Conservation (phyloP, 2,113 vertebrate genomes). For the Myrmophylax atrothorax region DNA sequence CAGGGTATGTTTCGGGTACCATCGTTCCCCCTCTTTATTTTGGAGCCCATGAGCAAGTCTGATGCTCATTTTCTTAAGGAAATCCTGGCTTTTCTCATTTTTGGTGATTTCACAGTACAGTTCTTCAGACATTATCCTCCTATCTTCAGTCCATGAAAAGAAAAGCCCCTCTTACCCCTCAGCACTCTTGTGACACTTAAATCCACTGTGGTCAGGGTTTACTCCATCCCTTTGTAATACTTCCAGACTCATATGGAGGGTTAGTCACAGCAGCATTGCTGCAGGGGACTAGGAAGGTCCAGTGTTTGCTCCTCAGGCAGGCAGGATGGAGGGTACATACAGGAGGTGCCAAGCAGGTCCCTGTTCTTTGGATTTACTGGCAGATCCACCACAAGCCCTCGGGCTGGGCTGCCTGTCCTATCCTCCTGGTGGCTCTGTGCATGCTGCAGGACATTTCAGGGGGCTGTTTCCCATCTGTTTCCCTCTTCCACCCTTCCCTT, state of each 20-base stretch:
- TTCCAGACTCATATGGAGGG: not conserved
- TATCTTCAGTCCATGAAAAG: not conserved
- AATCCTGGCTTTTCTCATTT: not conserved
- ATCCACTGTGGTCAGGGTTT: not conserved
- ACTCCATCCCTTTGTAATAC: not conserved
- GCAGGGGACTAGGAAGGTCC: not conserved
- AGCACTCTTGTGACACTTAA: not conserved
- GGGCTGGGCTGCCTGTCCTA: not conserved
- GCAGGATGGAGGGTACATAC: not conserved
- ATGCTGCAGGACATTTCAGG: not conserved
- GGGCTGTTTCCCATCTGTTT: not conserved
- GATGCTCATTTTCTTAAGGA: not conserved
- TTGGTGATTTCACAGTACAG: not conserved
- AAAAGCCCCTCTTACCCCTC: not conserved
- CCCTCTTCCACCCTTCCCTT: not conserved
- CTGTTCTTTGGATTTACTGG: not conserved
- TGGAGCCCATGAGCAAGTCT: not conserved
- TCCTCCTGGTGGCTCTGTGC: not conserved
- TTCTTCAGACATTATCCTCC: not conserved
- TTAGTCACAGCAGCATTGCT: not conserved
- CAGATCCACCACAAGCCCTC: not conserved
- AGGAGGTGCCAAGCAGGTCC: not conserved
- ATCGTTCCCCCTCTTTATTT: not conserved
- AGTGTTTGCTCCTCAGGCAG: not conserved
- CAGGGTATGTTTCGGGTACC: not conserved